These are phyloP conservation scores for Tadarida brasiliensis DNA, from an alignment of 2,797 vertebrate species.

Conservation along the genomic window DNA sequence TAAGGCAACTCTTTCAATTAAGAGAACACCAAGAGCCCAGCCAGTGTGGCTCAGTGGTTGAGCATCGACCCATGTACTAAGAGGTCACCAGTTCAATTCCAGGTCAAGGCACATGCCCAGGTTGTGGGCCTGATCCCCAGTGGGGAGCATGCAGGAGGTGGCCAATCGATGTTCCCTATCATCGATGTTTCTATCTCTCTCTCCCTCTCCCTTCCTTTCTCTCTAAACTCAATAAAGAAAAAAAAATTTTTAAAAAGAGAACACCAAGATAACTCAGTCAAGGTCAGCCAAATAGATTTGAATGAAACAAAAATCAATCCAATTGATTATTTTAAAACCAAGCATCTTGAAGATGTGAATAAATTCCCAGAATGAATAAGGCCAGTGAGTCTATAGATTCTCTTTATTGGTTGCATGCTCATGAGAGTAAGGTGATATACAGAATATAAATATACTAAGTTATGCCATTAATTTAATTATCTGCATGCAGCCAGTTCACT, in stretches of 20 bases:
- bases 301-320: constrained; percentile 72
- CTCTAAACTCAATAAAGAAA: no score
- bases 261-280: constrained; percentile 58
- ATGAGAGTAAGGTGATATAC: background rate
- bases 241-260: constrained; percentile 5
- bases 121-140: no score
- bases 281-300: constrained; percentile 70
- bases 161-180: no score
- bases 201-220: no score
- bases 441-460: constrained; percentile 63
- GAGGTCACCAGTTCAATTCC: no score
- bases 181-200: no score
- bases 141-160: no score
- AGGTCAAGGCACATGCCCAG: no score
- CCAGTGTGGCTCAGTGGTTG: no score
- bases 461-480: constrained; percentile 64
- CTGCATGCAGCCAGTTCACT: background rate
- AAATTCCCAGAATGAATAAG: constrained; percentile 67
- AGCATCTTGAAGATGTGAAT: constrained; percentile 65
- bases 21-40: constrained; percentile 54
- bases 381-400: constrained; percentile 29
- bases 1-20: constrained; percentile 68
- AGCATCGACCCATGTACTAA: no score
- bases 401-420: constrained; percentile 49
- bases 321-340: constrained; percentile 75